Percentiles rank a stretch among this genome's conserved stretches.
Conservation (phyloP, 2,888 invertebrate genomes). For the Gandaritis pyraliata region DNA sequence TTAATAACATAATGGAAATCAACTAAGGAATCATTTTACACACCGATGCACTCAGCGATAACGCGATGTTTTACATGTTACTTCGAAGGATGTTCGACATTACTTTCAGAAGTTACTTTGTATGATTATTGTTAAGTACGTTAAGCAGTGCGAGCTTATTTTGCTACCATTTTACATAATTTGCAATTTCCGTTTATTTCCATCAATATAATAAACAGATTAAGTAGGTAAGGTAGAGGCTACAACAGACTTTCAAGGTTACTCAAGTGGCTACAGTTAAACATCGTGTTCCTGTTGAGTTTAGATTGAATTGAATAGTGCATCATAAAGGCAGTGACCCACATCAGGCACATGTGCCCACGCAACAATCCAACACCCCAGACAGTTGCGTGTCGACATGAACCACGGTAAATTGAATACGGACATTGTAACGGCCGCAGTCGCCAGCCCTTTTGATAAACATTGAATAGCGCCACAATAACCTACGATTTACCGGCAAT, state of each 20-base stretch:
- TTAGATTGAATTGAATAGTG: conserved; percentile 51
- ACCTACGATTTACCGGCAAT: conserved; percentile 81
- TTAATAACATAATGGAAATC: conserved; percentile 80
- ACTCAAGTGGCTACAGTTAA: conserved; percentile 49
- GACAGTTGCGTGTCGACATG: conserved; percentile 76
- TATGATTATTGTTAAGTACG: conserved; percentile 24
- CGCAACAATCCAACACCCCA: conserved; percentile 62
- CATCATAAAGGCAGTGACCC: conserved; percentile 69
- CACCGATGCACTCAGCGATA: conserved; percentile 65
- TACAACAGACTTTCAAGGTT: conserved; percentile 42
- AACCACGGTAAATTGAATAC: conserved; percentile 75
- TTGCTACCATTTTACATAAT: conserved; percentile 28
- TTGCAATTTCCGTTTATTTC: conserved; percentile 23
- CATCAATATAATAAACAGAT: conserved; percentile 29
- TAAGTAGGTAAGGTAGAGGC: conserved; percentile 28
- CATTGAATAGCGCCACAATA: conserved; percentile 79
- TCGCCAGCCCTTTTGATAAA: conserved; percentile 70
- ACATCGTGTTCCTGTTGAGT: conserved; percentile 51
- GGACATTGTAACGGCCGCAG: conserved; percentile 65
- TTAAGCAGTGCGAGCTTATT: conserved; percentile 14
- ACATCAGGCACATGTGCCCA: conserved; percentile 69
- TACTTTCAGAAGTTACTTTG: conserved; percentile 45
- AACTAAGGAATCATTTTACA: conserved; percentile 70
- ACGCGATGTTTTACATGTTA: conserved; percentile 51
- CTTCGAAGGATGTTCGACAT: conserved; percentile 50